Evolutionary conservation across 1,140 invertebrate species (phyloP).

Genomic region (Epicauta chinensis): DNA sequence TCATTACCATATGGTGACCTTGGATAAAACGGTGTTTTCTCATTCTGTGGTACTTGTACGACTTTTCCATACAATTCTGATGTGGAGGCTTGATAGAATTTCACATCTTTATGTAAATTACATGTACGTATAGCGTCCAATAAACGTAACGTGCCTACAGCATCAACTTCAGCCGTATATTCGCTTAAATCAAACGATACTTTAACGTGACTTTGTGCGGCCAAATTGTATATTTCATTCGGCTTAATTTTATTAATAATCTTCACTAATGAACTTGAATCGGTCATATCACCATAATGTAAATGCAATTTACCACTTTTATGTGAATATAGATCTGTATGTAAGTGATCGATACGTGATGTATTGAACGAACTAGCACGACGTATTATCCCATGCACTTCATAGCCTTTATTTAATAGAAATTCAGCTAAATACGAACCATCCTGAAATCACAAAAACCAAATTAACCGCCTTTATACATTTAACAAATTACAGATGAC

Average conservation of each 20-base stretch:
- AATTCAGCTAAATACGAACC: slow-evolving; percentile 98
- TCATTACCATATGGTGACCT: slow-evolving; percentile 95
- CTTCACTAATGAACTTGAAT: slow-evolving; percentile 95
- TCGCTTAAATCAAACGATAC: slow-evolving; percentile 96
- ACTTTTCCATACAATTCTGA: slow-evolving; percentile 99
- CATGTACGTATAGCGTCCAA: slow-evolving; percentile 95
- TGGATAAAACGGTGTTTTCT: slow-evolving; percentile 98
- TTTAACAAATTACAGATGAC: neutral
- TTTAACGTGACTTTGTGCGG: slow-evolving; percentile 99
- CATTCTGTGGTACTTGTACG: slow-evolving; percentile 91
- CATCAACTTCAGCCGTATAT: slow-evolving; percentile 99
- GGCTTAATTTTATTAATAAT: slow-evolving; percentile 81
- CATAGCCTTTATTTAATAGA: slow-evolving; percentile 88
- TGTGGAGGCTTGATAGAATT: slow-evolving; percentile 98
- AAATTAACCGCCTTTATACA: neutral
- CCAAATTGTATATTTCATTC: slow-evolving; percentile 96
- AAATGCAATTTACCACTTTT: slow-evolving; percentile 82
- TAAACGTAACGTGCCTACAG: slow-evolving; percentile 90
- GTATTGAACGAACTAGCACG: slow-evolving; percentile 97
- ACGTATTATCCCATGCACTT: slow-evolving; percentile 94
- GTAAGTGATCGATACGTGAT: slow-evolving; percentile 90
- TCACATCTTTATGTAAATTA: slow-evolving; percentile 74
- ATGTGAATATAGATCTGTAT: slow-evolving; percentile 81
- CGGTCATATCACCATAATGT: slow-evolving; percentile 99
- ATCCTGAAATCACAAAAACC: slow-evolving; percentile 65